Evolutionary conservation across 2,888 invertebrate genomes (phyloP), one percentile per base, ranked within the genome.

Genomic region (Melanotus villosus): DNA sequence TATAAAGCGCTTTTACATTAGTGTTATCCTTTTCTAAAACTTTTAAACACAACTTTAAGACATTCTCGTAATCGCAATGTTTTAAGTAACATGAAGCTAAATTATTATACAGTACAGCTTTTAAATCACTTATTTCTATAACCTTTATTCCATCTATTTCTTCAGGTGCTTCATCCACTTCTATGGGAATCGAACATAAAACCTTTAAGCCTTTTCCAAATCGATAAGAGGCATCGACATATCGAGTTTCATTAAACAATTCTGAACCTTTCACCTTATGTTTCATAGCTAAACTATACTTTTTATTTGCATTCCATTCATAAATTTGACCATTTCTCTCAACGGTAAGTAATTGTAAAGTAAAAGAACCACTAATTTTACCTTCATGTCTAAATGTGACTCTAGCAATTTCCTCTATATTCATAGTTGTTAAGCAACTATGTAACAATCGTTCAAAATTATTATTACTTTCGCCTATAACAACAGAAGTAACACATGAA

Each of bases 41-140:
- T 77, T 85, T 88, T 36, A 84, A 76, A 9, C 88, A 93, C 9
- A 94, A 86, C 36, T 88, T 85, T 26, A 93, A 81, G 0, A 90
- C 91, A 68, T 90, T 89, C 3, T 89, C 87, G 82, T 89, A 92
- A 73, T 92, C 90, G 7, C 90, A 83, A 70, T 87, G 87, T 71
- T 90, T 90, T 16, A 94, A 86, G 76, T 95, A 92, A 80, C 95
- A 95, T 47, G 92, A 92, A 0, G 95, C 93, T 80, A 96, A 85
- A 83, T 97, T 97, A 75, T 93, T 92, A 80, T 92, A 93, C 6
- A 95, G 85, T 75, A 89, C 90, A 7, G 90, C 84, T 81, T 92
- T 90, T 6, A 93, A 82, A 58, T 85, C 84, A 34, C 88, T 81
- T 73, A 93, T 85, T 64, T 89, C 87, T 6, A 85, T 81, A 0